Percentiles rank a stretch among this genome's conserved stretches.
These are phyloP conservation scores for Etheostoma nigrum DNA, from an alignment of 2,797 vertebrate species.

Conservation along the genomic window DNA sequence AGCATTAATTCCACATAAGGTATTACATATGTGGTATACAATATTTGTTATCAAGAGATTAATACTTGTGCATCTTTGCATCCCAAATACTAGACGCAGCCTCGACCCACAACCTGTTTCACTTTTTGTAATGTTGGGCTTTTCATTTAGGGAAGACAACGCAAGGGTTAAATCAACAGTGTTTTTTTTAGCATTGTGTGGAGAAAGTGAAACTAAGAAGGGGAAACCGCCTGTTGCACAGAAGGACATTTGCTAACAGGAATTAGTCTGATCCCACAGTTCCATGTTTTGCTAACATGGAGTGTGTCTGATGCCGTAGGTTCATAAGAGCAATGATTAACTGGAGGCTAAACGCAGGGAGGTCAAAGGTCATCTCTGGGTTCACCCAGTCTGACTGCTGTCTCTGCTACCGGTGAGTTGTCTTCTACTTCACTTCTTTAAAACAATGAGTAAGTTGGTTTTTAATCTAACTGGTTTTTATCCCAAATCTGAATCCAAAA, in stretches of 20 bases:
- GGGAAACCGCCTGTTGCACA: neutral
- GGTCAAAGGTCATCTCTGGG: conserved; percentile 49
- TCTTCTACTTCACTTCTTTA: neutral
- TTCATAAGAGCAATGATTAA: conserved; percentile 57
- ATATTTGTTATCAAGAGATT: too few relatives aligned
- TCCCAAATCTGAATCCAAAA: too few relatives aligned
- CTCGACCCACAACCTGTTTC: too few relatives aligned
- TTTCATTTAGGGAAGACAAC: too few relatives aligned
- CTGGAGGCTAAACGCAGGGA: neutral
- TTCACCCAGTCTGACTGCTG: neutral
- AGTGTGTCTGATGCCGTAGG: too few relatives aligned
- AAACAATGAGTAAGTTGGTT: neutral
- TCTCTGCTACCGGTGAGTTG: conserved; percentile 35
- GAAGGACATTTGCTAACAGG: neutral
- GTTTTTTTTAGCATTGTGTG: too few relatives aligned
- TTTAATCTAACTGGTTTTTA: neutral
- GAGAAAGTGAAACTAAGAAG: conserved; percentile 41
- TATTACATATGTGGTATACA: too few relatives aligned
- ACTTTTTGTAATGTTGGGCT: too few relatives aligned
- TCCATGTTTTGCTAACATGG: neutral
- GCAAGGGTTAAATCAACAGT: too few relatives aligned
- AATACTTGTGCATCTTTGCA: too few relatives aligned
- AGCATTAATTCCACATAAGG: too few relatives aligned
- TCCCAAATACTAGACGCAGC: too few relatives aligned
- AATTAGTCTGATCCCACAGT: neutral